These are phyloP conservation scores for Mythimna albipuncta DNA, from an alignment of 2,888 invertebrate species.

Conservation along the genomic window DNA sequence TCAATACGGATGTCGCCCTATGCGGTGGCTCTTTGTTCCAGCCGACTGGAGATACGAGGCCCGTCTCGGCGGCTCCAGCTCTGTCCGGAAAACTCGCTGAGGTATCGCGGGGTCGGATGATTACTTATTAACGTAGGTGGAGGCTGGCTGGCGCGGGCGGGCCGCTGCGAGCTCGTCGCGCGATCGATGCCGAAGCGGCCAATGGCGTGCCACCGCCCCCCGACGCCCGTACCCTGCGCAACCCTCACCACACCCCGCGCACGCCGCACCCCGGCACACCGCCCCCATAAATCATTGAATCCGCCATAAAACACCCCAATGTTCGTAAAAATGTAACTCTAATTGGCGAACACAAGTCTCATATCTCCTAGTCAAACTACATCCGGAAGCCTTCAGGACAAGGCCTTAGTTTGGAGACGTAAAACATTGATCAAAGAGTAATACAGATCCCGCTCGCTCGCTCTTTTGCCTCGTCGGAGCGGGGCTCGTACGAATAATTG, in stretches of 20 bases:
- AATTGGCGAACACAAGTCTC: conserved; percentile 88
- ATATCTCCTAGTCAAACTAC: conserved; percentile 84
- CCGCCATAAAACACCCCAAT: conserved; percentile 89
- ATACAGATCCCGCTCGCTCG: conserved; percentile 80
- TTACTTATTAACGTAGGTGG: conserved; percentile 91
- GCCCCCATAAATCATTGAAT: conserved; percentile 91
- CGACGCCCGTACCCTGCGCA: conserved; percentile 83
- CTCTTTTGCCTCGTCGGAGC: conserved; percentile 74
- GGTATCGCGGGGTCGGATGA: conserved; percentile 90
- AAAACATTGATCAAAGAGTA: conserved; percentile 87
- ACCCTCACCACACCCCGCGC: conserved; percentile 82
- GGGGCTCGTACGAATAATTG: conserved; percentile 88
- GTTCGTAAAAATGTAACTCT: conserved; percentile 90
- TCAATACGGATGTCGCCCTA: conserved; percentile 86
- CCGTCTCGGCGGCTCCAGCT: conserved; percentile 87
- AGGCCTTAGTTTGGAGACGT: conserved; percentile 79
- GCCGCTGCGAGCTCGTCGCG: conserved; percentile 85
- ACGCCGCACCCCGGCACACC: conserved; percentile 85
- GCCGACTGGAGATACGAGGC: conserved; percentile 86
- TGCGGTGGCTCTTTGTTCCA: conserved; percentile 88
- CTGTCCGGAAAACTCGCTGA: conserved; percentile 89
- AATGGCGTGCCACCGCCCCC: conserved; percentile 89
- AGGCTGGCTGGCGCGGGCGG: conserved; percentile 89
- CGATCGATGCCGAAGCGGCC: conserved; percentile 90
- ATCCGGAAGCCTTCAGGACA: conserved; percentile 75